These are phyloP conservation scores for Chaunax sp. DNA, from an alignment of 2,797 vertebrate genomes.

Conservation along the genomic window DNA sequence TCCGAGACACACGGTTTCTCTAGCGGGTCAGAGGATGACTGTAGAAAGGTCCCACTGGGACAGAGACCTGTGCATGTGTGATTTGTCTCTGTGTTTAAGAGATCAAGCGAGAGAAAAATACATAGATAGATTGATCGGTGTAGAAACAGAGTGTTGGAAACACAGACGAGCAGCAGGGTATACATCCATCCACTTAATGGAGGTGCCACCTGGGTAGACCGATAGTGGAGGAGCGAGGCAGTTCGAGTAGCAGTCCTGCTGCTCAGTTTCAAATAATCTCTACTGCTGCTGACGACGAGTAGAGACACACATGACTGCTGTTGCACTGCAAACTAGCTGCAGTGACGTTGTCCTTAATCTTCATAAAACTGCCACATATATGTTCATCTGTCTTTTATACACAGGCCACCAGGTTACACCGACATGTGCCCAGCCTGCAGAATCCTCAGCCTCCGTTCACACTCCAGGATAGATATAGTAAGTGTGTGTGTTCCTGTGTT, in stretches of 20 bases:
- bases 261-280: conserved; percentile 67
- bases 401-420: conserved; percentile 11
- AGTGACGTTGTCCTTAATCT: conserved; percentile 26
- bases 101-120: conserved; percentile 16
- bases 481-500: neutral
- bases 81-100: conserved; percentile 32
- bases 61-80: conserved; percentile 26
- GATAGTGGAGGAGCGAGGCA: conserved; percentile 31
- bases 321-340: conserved; percentile 32
- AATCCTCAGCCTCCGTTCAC: conserved; percentile 3
- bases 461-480: conserved; percentile 6
- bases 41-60: conserved; percentile 60
- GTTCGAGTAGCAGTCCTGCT: conserved; percentile 44
- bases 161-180: conserved; percentile 34
- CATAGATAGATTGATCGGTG: conserved; percentile 5
- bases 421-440: conserved; percentile 6
- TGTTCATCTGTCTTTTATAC: conserved; percentile 27
- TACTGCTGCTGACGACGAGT: conserved; percentile 55
- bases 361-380: conserved; percentile 18
- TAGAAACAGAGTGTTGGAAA: conserved; percentile 7
- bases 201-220: conserved; percentile 45
- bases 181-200: conserved; percentile 44
- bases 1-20: conserved; percentile 69
- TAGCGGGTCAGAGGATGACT: conserved; percentile 70
- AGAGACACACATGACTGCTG: conserved; percentile 57